Base-by-base conservation (phyloP, 2,797 vertebrate genomes). In the Enteromius trimaculatus region DNA sequence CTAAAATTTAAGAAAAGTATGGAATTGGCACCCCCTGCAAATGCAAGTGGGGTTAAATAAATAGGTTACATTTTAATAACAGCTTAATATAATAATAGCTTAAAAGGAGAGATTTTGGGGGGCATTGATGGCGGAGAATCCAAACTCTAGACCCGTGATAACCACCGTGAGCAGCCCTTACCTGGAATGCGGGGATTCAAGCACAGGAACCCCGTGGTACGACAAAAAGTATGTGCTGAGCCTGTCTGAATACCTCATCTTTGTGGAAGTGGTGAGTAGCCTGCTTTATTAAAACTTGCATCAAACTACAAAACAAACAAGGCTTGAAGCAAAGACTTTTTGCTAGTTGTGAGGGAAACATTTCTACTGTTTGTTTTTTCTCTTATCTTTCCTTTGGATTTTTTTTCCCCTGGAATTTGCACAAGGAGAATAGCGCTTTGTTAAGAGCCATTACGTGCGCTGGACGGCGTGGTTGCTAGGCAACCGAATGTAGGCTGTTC, bases 231-330 rank as follows among this genome's bases (percentile, higher is more conserved):
- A 82, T 16, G 74, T 85, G 26, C 71, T 29, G 44, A 84, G 66
- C 16, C 37, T 77, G 13, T 72, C 85, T 0, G 26, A 82, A 1
- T 71, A 77, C 62, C 87, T 89, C 71, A 66, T 83, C 19, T 47
- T 80, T n/a, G 80, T 75, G 17, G 88, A 89, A 84, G 70, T 87
- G n/a, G 88, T 88, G 49, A 86, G 85, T 88, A 66, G 49, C 74
- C 29, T 2, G n/a, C 7, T 62, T 51, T 42, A 19, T n/a, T 14
- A 21, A 6, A 9, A 6, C 49, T 34, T 42, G 0, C 5, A 8
- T 19, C 9, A 8, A 21, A 26, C 29, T 19, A 8, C 16, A 70
- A 58, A 39, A 37, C 17, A 0, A 44, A 47, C 26, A 37, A 1
- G 16, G 17, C 9, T 70, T 70, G 10, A 14, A 6, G 2, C 14